Percentiles rank a stretch among this genome's conserved stretches.
Evolutionary conservation across 2,113 vertebrate genomes (phyloP).

Genomic region (Apodemus sylvaticus): DNA sequence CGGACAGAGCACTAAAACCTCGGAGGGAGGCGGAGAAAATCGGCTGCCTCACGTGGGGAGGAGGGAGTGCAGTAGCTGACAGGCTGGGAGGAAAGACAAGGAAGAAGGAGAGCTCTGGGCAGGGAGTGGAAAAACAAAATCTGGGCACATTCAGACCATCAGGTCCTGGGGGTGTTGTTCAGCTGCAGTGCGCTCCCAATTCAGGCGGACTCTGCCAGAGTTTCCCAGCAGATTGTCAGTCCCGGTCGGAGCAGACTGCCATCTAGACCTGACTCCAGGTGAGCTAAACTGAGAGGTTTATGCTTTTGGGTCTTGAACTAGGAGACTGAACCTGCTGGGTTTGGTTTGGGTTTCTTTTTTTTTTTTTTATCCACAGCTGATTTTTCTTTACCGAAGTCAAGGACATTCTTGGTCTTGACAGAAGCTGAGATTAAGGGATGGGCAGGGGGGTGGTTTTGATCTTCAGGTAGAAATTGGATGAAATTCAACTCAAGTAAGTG

Average conservation of each 20-base stretch:
- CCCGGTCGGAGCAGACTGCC: constrained; percentile 10
- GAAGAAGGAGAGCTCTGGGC: neutral
- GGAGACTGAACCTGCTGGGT: neutral
- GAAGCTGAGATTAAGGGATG: neutral
- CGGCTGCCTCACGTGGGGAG: neutral
- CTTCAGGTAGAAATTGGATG: neutral
- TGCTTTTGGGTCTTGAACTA: neutral
- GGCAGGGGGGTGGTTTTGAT: neutral
- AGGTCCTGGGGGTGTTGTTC: constrained; percentile 13
- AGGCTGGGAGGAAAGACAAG: constrained; percentile 40
- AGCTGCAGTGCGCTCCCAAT: neutral
- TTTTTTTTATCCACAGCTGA: neutral
- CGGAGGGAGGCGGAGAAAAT: neutral
- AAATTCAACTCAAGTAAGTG: constrained; percentile 10
- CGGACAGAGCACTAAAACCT: constrained; percentile 26
- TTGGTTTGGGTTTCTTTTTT: too few species aligned
- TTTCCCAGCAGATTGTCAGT: neutral
- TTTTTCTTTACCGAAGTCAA: neutral
- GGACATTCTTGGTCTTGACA: neutral
- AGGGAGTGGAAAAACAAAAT: constrained; percentile 38
- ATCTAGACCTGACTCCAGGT: constrained; percentile 62
- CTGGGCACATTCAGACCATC: constrained; percentile 40
- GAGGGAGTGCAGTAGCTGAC: neutral
- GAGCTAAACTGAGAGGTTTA: constrained; percentile 42
- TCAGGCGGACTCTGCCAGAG: neutral